Evolutionary conservation across 2,113 vertebrate genomes (phyloP).

Genomic region (Accipiter virgatus): DNA sequence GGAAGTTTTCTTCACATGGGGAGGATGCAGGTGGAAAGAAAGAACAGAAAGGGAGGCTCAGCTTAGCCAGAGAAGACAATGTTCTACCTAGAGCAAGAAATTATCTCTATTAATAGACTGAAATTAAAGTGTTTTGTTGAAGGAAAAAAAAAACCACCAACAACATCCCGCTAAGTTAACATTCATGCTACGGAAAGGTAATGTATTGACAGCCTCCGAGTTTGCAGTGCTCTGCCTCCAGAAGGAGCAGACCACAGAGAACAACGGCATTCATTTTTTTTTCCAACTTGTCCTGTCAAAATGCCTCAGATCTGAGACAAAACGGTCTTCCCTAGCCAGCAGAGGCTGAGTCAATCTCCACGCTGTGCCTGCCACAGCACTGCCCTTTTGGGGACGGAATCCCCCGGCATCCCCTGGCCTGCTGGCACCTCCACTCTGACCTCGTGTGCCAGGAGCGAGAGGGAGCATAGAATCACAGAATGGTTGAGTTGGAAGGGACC

Average conservation of each 20-base stretch:
- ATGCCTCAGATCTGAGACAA: neutral
- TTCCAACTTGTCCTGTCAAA: neutral
- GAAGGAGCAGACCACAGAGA: neutral
- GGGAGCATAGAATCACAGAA: neutral
- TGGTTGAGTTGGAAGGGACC: neutral
- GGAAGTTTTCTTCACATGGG: neutral
- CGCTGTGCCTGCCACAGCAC: accelerated
- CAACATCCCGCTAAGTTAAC: neutral
- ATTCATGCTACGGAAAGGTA: neutral
- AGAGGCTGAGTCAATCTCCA: neutral
- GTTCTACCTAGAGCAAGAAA: neutral
- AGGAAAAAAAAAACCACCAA: neutral
- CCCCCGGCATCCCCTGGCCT: accelerated
- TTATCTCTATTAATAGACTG: constrained; percentile 7
- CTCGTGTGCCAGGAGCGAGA: accelerated
- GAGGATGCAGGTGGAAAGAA: neutral
- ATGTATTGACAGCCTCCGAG: neutral
- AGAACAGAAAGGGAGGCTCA: neutral
- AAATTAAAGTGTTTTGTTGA: neutral
- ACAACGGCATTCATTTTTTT: accelerated
- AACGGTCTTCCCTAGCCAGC: neutral
- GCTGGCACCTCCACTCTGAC: neutral
- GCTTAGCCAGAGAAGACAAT: neutral
- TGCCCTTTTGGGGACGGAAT: neutral
- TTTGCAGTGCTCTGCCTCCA: neutral